Base-by-base conservation (phyloP, 2,888 invertebrate species). In the Glyphotaelius pellucidus region DNA sequence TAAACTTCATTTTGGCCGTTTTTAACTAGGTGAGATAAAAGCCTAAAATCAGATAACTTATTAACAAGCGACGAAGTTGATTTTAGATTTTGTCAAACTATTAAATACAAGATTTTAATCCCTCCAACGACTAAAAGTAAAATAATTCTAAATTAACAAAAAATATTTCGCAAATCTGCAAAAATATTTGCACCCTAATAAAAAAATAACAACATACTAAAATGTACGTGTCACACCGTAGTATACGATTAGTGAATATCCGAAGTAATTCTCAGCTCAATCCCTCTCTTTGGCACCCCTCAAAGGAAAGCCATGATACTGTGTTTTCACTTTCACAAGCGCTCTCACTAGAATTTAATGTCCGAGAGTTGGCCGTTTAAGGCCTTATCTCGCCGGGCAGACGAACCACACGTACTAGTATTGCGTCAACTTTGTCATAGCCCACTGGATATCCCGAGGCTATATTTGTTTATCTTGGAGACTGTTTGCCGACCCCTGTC, bases 381-480 rank as follows among this genome's bases (percentile, higher is more conserved):
- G 87, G 32, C 52, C 67, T 67, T 52, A 87, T 87, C 87, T 87
- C 15, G 19, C 52, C 12, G 3, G 15, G 35, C 87, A 87, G 32
- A 87, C 87, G 87, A 31, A 52, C 67, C 67, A 67, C 52, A 67
- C 67, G 85, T 32, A 30, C 30, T 52, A 31, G 83, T 35, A 42
- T 86, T 67, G 87, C 87, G 87, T 87, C 87, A 87, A 31, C 47
- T 87, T 87, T 87, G 67, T 87, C 85, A 85, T 85, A 85, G 85
- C 31, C 25, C 25, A 67, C 25, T 30, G 31, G 32, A 31, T 67
- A 47, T 32, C 67, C 52, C 52, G 32, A 31, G 87, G 87, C 52
- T 30, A 35, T 67, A 67, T 67, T 52, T 87, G 30, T 87, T 87
- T 87, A 87, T 87, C 67, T 67, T 31, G 19, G 87, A 31, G 30